These are phyloP conservation scores for Drosophila macrospina DNA, from an alignment of 2,888 invertebrate genomes.

Conservation along the genomic window DNA sequence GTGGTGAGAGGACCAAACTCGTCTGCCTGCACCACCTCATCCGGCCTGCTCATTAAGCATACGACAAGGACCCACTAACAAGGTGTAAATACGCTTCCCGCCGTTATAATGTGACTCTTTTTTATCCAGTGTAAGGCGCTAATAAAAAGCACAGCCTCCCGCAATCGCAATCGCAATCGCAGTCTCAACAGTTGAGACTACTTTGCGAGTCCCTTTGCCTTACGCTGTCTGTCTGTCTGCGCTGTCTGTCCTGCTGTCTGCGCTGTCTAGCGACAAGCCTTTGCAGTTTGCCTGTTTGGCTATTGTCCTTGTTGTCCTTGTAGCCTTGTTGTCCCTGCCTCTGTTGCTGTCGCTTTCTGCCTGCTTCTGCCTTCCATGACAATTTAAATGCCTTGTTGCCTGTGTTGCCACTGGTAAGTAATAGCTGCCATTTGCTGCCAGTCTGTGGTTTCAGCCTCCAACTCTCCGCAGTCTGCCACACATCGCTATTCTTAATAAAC, in stretches of 20 bases:
- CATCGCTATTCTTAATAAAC: constrained; percentile 35
- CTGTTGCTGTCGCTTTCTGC: constrained; percentile 4
- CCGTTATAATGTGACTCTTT: constrained; percentile 44
- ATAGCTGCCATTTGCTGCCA: constrained; percentile 67
- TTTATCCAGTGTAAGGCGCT: constrained; percentile 48
- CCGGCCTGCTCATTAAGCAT: constrained; percentile 75
- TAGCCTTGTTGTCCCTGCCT: constrained; percentile 33
- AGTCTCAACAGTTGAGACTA: constrained; percentile 22
- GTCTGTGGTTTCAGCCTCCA: constrained; percentile 60
- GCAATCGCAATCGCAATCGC: constrained; percentile 2
- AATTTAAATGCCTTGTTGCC: constrained; percentile 77
- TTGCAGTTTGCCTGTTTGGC: constrained; percentile 11
- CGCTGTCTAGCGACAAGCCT: constrained; percentile 53
- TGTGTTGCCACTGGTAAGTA: constrained; percentile 58
- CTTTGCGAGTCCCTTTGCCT: constrained; percentile 30
- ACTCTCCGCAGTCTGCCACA: constrained; percentile 13
- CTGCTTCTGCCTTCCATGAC: constrained; percentile 59
- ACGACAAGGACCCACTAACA: constrained; percentile 66
- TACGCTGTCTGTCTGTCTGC: neutral
- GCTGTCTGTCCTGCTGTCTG: constrained; percentile 22
- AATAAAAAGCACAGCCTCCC: constrained; percentile 51
- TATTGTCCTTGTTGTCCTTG: constrained; percentile 25
- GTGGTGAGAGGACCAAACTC: neutral
- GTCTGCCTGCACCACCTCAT: constrained; percentile 25
- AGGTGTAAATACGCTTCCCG: constrained; percentile 74